Conservation (phyloP, 1,140 invertebrate species). For the Phocides pigmalion region DNA sequence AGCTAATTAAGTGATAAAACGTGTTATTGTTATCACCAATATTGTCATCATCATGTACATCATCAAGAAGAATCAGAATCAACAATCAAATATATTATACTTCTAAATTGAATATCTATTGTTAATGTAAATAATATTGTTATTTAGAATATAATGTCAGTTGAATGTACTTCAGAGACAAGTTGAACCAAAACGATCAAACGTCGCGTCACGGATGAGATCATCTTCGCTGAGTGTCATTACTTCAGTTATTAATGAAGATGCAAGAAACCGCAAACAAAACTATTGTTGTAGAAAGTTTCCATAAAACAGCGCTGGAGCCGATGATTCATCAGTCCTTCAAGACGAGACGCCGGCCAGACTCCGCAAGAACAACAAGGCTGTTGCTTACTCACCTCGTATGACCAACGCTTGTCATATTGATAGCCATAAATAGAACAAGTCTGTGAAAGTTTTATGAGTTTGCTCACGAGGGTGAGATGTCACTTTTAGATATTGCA, state of each 20-base stretch:
- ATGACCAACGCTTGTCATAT: conserved; percentile 36
- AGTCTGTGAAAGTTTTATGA: conserved; percentile 31
- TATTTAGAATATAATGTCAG: too few relatives aligned
- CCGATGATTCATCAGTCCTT: conserved; percentile 41
- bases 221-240: conserved; percentile 19
- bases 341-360: conserved; percentile 42
- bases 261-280: conserved; percentile 21
- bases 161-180: neutral
- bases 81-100: too few relatives aligned
- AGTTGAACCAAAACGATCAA: neutral
- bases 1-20: too few relatives aligned
- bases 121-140: too few relatives aligned
- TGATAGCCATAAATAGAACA: conserved; percentile 33
- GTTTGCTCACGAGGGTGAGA: conserved; percentile 8
- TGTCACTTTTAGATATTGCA: conserved; percentile 7
- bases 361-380: conserved; percentile 35
- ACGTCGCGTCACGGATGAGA: conserved; percentile 10
- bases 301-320: conserved; percentile 29
- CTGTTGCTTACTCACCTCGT: conserved; percentile 37
- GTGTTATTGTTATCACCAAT: too few relatives aligned
- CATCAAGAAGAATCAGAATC: too few relatives aligned
- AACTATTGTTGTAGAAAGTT: conserved; percentile 32
- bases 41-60: too few relatives aligned
- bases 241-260: conserved; percentile 29
- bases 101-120: neutral